Conservation (phyloP, 2,888 invertebrate species). For the Venusia cambrica region DNA sequence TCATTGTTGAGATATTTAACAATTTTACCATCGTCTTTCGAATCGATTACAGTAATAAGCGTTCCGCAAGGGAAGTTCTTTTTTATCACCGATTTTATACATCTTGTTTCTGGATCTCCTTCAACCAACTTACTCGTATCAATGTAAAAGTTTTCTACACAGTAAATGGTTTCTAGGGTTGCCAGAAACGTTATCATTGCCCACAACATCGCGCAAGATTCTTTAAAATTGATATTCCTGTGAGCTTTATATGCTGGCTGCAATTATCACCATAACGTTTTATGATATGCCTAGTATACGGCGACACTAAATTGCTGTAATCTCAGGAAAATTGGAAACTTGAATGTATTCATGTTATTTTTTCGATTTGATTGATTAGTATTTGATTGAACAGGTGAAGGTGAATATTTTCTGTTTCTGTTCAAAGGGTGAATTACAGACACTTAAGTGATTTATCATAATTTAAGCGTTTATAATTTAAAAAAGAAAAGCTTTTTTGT, state of each 20-base stretch:
- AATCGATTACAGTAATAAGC: slow-evolving; percentile 35
- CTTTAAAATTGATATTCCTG: slow-evolving; percentile 1
- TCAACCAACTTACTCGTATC: neutral
- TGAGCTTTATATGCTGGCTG: slow-evolving; percentile 10
- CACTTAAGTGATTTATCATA: too few relatives aligned
- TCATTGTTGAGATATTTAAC: slow-evolving; percentile 29
- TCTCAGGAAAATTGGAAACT: neutral
- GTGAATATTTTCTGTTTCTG: too few relatives aligned
- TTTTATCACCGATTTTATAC: slow-evolving; percentile 35
- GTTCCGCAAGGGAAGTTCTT: slow-evolving; percentile 37
- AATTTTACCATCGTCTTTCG: slow-evolving; percentile 30
- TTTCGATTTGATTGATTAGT: slow-evolving; percentile 1
- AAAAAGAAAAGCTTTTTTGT: too few relatives aligned
- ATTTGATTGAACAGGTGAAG: slow-evolving; percentile 2
- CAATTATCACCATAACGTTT: slow-evolving; percentile 11
- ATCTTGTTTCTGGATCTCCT: slow-evolving; percentile 16
- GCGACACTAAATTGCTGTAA: neutral
- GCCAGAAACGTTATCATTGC: slow-evolving; percentile 14
- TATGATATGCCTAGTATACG: slow-evolving; percentile 6
- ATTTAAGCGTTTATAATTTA: too few relatives aligned
- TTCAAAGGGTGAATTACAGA: too few relatives aligned
- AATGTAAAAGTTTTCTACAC: slow-evolving; percentile 6
- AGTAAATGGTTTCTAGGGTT: slow-evolving; percentile 12
- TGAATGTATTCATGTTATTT: neutral
- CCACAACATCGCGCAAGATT: slow-evolving; percentile 13